Percentiles rank a stretch among this genome's conserved stretches.
Evolutionary conservation across 2,888 invertebrate species (phyloP).

Genomic region (Ariolimax columbianus): DNA sequence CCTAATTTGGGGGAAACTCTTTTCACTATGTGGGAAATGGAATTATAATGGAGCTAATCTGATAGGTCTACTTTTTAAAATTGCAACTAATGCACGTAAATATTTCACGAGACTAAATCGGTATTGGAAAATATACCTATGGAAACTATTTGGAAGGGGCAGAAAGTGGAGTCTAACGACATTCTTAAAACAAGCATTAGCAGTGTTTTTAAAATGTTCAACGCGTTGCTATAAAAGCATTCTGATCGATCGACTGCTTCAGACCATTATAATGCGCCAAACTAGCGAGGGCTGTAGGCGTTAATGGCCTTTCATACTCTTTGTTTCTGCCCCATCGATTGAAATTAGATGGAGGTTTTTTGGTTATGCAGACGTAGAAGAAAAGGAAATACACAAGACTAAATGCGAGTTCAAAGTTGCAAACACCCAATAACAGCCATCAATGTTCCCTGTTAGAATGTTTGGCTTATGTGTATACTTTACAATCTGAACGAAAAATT

Average conservation of each 20-base stretch:
- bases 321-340: slow-evolving; percentile 50
- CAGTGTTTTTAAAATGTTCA: slow-evolving; percentile 27
- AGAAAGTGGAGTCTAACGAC: not conserved
- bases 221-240: slow-evolving; percentile 44
- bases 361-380: slow-evolving; percentile 20
- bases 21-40: not conserved
- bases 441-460: too few relatives aligned
- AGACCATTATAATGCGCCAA: slow-evolving; percentile 30
- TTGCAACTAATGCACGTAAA: not conserved
- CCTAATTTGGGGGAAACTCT: not conserved
- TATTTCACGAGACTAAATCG: not conserved
- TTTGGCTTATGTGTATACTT: too few relatives aligned
- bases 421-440: not conserved
- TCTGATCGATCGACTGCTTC: slow-evolving; percentile 35
- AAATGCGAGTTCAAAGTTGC: slow-evolving; percentile 29
- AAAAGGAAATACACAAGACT: slow-evolving; percentile 19
- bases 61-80: not conserved
- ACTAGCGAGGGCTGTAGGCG: slow-evolving; percentile 21
- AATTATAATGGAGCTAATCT: not conserved
- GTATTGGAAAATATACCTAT: not conserved
- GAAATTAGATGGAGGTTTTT: slow-evolving; percentile 42
- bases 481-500: too few relatives aligned
- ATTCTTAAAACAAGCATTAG: slow-evolving; percentile 24
- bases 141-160: not conserved
- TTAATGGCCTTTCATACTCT: slow-evolving; percentile 41